Percentiles rank a stretch among this genome's conserved stretches.
Conservation (phyloP, 1,140 invertebrate species). For the Trichoplusia ni region DNA sequence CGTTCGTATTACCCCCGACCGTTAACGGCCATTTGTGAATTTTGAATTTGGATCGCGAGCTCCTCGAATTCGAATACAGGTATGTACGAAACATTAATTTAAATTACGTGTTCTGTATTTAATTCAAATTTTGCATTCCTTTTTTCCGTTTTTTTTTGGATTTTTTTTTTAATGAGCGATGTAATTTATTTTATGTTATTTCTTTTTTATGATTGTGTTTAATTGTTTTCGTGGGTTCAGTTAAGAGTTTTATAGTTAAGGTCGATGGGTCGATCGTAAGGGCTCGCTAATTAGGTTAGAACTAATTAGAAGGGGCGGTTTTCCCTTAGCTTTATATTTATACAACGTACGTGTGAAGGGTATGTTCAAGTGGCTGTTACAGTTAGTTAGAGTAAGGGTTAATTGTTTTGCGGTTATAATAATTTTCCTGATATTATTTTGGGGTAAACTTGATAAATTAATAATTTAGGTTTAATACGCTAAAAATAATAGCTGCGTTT, state of each 20-base stretch:
- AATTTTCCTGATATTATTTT: background rate
- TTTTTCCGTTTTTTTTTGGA: background rate
- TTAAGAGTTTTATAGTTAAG: constrained; percentile 24
- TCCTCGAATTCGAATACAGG: constrained; percentile 5
- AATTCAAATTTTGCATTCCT: background rate
- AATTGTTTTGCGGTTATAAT: background rate
- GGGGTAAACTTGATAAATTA: too few relatives aligned
- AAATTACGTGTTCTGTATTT: background rate
- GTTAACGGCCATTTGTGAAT: constrained; percentile 28
- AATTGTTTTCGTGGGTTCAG: background rate
- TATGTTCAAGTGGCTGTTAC: constrained; percentile 24
- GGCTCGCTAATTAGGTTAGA: constrained; percentile 46
- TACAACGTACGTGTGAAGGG: constrained; percentile 12
- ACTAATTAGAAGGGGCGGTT: constrained; percentile 43
- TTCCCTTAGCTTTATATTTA: constrained; percentile 40
- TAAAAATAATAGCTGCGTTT: background rate
- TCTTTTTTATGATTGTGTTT: background rate
- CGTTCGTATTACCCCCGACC: background rate
- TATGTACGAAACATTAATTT: constrained; percentile 6
- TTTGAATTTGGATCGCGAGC: constrained; percentile 30
- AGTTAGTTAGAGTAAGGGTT: background rate
- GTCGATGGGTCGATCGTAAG: constrained; percentile 38
- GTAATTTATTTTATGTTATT: background rate
- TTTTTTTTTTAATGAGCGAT: background rate
- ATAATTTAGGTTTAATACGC: too few relatives aligned